Conservation (phyloP, 1,140 invertebrate genomes). For the Anastrepha obliqua region DNA sequence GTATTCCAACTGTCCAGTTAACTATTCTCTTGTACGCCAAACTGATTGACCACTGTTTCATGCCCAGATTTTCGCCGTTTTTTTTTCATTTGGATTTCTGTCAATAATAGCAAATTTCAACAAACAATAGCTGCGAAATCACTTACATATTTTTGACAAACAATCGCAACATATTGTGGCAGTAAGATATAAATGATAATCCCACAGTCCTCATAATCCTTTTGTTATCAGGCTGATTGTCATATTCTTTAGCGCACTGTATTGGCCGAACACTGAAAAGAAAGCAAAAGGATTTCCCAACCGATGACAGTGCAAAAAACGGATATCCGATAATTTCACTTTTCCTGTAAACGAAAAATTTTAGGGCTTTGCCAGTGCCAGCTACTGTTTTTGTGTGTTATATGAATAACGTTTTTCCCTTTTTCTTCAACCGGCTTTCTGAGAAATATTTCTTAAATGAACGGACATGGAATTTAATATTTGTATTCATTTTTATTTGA, state of each 20-base stretch:
- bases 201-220: constrained; percentile 25
- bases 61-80: background rate
- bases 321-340: constrained; percentile 51
- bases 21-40: background rate
- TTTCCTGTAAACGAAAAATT: constrained; percentile 43
- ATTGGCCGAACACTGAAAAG: background rate
- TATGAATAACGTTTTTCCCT: background rate
- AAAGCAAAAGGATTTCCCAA: constrained; percentile 46
- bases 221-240: background rate
- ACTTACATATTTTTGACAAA: constrained; percentile 33
- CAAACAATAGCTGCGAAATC: constrained; percentile 32
- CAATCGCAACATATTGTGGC: constrained; percentile 38
- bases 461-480: constrained; percentile 24
- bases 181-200: constrained; percentile 47
- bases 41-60: background rate
- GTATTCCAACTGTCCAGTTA: background rate
- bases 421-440: background rate
- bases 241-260: background rate
- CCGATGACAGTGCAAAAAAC: constrained; percentile 48
- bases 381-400: constrained; percentile 25
- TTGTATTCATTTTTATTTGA: background rate
- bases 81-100: background rate
- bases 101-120: constrained; percentile 7
- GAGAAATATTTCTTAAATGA: background rate
- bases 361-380: constrained; percentile 3